Percentiles rank a stretch among this genome's conserved stretches.
Evolutionary conservation across 64 coral and sea anemone genomes (phyloP).

Genomic region (Stylophora pistillata): DNA sequence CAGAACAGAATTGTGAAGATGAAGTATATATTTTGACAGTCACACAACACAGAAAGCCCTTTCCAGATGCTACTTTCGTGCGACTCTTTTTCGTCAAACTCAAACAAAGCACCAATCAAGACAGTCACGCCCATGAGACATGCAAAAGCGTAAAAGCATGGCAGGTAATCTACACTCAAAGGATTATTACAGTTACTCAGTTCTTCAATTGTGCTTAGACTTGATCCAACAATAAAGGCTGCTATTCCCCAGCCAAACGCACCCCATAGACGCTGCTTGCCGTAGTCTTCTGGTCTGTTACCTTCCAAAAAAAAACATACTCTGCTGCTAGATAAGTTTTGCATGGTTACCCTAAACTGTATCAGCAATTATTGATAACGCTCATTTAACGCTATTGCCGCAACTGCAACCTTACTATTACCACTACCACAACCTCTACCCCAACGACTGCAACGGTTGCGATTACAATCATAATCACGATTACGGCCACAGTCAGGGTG

Average conservation of each 20-base stretch:
- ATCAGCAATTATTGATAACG: no score
- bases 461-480: no score
- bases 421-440: no score
- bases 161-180: slow-evolving; percentile 74
- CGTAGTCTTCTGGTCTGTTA: slow-evolving; percentile 74
- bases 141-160: slow-evolving; percentile 90
- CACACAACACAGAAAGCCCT: slow-evolving; percentile 34
- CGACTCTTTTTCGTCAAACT: slow-evolving; percentile 69
- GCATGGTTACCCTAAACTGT: no score
- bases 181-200: slow-evolving; percentile 74
- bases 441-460: no score
- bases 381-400: no score
- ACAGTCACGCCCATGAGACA: slow-evolving; percentile 76
- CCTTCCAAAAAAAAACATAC: slow-evolving; percentile 18
- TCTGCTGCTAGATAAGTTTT: neutral
- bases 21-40: slow-evolving; percentile 70
- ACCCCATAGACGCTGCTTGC: slow-evolving; percentile 93
- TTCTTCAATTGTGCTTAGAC: slow-evolving; percentile 66
- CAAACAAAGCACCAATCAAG: slow-evolving; percentile 65
- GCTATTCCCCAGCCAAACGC: slow-evolving; percentile 79
- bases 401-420: no score
- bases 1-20: slow-evolving; percentile 77
- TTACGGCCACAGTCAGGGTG: no score
- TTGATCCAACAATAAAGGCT: slow-evolving; percentile 81
- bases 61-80: slow-evolving; percentile 36